phyloP scores from a whole-genome alignment of 2,888 invertebrate species.

The Allacma fusca region DNA sequence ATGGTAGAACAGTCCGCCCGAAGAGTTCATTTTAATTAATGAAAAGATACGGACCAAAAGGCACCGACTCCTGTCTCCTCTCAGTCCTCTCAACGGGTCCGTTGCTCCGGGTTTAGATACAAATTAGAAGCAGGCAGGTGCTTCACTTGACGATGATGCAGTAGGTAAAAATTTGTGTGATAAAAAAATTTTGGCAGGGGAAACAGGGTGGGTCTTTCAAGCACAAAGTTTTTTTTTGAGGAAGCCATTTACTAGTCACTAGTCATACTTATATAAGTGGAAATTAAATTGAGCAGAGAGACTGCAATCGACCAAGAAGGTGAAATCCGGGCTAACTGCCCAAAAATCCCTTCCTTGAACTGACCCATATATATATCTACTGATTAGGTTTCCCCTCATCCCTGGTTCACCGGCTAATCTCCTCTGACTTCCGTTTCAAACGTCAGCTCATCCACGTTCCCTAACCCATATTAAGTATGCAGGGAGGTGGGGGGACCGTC shows the following conservation, averaged over 20 bases:
- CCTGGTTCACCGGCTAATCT: background rate
- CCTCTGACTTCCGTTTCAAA: background rate
- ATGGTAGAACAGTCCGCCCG: no score
- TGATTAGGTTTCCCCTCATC: background rate
- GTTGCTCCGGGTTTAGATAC: background rate
- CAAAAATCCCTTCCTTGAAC: background rate
- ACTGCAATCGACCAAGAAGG: slow-evolving; percentile 34
- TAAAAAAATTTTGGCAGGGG: slow-evolving; percentile 17
- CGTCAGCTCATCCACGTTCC: background rate
- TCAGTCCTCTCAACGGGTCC: background rate
- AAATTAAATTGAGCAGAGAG: slow-evolving; percentile 39
- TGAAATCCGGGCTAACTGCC: slow-evolving; percentile 24
- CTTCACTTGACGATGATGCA: background rate
- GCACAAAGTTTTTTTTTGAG: slow-evolving; percentile 21
- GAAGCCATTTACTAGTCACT: background rate
- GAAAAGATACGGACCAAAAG: no score
- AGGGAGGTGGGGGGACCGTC: background rate
- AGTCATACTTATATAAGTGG: background rate
- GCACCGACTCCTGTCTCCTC: no score
- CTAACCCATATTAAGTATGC: background rate
- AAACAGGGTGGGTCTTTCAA: slow-evolving; percentile 27
- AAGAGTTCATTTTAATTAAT: no score
- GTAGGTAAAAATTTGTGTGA: slow-evolving; percentile 27
- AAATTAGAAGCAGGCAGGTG: slow-evolving; percentile 1
- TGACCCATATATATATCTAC: slow-evolving; percentile 22